Conservation (phyloP, 2,888 invertebrate species). For the Pristionchus arcanus region DNA sequence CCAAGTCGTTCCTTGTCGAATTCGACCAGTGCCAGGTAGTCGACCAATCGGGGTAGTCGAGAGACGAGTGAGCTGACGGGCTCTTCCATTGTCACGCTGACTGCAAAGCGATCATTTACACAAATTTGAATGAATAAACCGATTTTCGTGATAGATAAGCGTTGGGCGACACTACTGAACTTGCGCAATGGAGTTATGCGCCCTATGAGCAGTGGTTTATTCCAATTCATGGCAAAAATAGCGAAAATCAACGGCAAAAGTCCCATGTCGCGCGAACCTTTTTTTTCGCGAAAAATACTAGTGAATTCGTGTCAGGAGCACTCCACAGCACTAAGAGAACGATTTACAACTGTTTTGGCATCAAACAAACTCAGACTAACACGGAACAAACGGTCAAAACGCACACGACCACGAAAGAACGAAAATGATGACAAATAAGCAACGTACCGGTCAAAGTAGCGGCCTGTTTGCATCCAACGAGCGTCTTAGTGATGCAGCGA, state of each 20-base stretch:
- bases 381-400: background rate
- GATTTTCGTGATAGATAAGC: background rate
- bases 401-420: background rate
- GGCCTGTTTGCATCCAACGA: background rate
- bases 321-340: too few species aligned
- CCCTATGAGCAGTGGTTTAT: background rate
- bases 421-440: background rate
- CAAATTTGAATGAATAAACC: background rate
- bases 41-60: constrained; percentile 33
- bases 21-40: constrained; percentile 53
- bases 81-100: constrained; percentile 14
- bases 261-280: too few species aligned
- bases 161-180: background rate
- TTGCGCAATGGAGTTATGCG: background rate
- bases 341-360: background rate
- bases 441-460: background rate
- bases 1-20: constrained; percentile 49
- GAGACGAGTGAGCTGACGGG: background rate
- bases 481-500: background rate
- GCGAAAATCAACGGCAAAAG: background rate
- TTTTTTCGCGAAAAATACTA: too few species aligned
- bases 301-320: too few species aligned
- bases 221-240: too few species aligned
- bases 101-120: background rate
- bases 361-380: background rate